Percentiles rank a stretch among this genome's conserved stretches.
Evolutionary conservation across 1,140 invertebrate genomes (phyloP).

Genomic region (Rhizoglyphus robini): DNA sequence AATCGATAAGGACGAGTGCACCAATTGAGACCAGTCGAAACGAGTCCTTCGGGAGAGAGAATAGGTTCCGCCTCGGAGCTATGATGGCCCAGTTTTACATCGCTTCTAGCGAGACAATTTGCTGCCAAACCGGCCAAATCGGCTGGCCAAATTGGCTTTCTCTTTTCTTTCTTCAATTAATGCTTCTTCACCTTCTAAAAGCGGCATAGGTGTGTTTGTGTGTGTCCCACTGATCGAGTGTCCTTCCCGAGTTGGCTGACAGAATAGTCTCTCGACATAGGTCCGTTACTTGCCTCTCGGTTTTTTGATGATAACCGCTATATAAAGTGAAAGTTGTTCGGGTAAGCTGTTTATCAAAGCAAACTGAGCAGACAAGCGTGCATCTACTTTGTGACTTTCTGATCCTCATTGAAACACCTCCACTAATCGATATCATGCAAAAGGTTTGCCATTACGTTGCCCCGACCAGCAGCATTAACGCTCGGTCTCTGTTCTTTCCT

Average conservation of each 20-base stretch:
- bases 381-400: background rate
- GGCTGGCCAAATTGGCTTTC: background rate
- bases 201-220: background rate
- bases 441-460: too few species aligned
- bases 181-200: background rate
- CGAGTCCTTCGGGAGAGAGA: background rate
- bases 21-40: background rate
- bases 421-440: background rate
- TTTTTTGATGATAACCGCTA: background rate
- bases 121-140: background rate
- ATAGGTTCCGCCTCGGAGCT: constrained; percentile 2
- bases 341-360: background rate
- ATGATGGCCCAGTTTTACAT: constrained; percentile 9
- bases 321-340: constrained; percentile 12
- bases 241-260: background rate
- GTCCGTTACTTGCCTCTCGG: background rate
- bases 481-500: background rate
- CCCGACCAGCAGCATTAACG: too few species aligned
- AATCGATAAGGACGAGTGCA: too few species aligned
- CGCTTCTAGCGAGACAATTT: background rate
- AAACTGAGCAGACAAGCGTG: background rate
- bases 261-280: background rate
- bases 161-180: background rate
- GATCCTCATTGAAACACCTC: background rate
- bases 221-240: background rate